phyloP scores from a whole-genome alignment of 2,113 vertebrate genomes.

The Glaucidium brasilianum region DNA sequence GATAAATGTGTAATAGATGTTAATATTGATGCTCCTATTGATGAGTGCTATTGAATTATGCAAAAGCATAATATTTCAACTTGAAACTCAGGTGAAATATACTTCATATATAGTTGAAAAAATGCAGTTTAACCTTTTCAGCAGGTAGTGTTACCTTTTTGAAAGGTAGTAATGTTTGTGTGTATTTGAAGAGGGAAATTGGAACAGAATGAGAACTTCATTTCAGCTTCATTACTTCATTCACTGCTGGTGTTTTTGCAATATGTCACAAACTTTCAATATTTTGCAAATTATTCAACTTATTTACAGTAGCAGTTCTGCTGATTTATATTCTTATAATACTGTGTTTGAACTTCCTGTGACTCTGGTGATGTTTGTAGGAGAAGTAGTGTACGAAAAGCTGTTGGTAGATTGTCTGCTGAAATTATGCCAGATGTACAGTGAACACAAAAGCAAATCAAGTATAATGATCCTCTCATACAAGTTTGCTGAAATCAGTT shows the following conservation, averaged over 20 bases:
- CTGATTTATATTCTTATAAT: slow-evolving; percentile 31
- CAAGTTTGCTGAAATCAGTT: slow-evolving; percentile 35
- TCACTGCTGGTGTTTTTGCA: neutral
- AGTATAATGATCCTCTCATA: slow-evolving; percentile 51
- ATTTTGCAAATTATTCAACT: slow-evolving; percentile 36
- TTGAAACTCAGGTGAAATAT: neutral
- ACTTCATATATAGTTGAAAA: neutral
- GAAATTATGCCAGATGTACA: slow-evolving; percentile 27
- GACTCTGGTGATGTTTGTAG: slow-evolving; percentile 12
- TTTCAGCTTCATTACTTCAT: slow-evolving; percentile 27
- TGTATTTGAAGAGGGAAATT: neutral
- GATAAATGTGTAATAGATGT: neutral
- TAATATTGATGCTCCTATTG: neutral
- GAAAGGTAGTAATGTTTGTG: neutral
- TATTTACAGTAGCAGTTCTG: slow-evolving; percentile 23
- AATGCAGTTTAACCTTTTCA: neutral
- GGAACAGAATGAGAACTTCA: neutral
- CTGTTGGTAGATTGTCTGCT: slow-evolving; percentile 23
- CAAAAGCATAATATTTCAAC: neutral
- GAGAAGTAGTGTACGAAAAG: slow-evolving; percentile 7
- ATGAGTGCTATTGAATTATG: neutral
- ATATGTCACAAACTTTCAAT: neutral
- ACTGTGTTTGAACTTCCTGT: slow-evolving; percentile 30
- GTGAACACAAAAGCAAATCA: slow-evolving; percentile 54
- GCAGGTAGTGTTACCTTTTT: neutral